phyloP scores from a whole-genome alignment of 2,113 vertebrate genomes.

The Pitta sordida region DNA sequence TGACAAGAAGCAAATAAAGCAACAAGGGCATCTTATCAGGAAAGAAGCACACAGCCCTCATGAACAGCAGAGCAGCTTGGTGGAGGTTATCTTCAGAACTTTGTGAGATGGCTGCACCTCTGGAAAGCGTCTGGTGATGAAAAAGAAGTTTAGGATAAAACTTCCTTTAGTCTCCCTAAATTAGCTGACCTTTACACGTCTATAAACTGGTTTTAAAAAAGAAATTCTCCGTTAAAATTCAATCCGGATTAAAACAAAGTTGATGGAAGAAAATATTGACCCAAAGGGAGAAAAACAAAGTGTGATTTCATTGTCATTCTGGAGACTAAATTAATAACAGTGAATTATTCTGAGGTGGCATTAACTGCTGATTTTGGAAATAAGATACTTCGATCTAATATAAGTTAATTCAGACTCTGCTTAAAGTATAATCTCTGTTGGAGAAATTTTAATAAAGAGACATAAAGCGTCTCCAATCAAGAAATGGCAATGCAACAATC shows the following conservation, averaged over 20 bases:
- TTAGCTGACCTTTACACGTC: neutral
- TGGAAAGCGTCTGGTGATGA: neutral
- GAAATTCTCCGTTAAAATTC: neutral
- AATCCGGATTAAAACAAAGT: neutral
- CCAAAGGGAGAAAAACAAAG: neutral
- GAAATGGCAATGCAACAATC: neutral
- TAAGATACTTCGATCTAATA: neutral
- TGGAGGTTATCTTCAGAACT: neutral
- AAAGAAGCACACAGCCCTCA: neutral
- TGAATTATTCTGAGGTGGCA: neutral
- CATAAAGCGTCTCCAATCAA: neutral
- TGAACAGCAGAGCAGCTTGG: neutral
- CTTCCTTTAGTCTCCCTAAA: neutral
- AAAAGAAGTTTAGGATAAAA: neutral
- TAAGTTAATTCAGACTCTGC: neutral
- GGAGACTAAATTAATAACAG: neutral
- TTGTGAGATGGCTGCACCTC: neutral
- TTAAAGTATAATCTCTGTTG: neutral
- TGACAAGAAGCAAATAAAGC: neutral
- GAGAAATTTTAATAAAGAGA: neutral
- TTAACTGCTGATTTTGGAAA: conserved; percentile 5
- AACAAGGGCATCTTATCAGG: neutral
- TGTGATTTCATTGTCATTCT: neutral
- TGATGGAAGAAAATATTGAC: conserved; percentile 15
- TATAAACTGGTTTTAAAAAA: neutral